Evolutionary conservation across 2,113 vertebrate genomes (phyloP), one percentile per base, ranked within the genome.

Genomic region (Mormyrus iriodes): DNA sequence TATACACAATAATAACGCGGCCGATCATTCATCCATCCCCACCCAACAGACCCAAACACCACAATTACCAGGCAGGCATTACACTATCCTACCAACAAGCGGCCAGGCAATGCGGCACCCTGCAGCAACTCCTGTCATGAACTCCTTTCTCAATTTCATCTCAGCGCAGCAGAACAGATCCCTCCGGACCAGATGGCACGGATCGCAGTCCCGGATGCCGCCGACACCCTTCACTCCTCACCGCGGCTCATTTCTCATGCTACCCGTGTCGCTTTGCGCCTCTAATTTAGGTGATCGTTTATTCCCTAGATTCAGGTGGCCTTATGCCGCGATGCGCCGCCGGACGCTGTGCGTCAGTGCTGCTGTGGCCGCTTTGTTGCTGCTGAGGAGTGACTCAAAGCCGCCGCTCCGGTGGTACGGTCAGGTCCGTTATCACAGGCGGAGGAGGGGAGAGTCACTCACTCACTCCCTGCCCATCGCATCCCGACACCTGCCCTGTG

Each of bases 61-160:
- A 91, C 90, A 92, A 94, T 93, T 82, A 93, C 91, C 92, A 93
- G 90, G 90, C 92, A 93, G 93, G 90, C 93, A 92, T 93, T 92
- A 93, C 93, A 92, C 93, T 91, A 92, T 93, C 92, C 93, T 90
- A 92, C 93, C 93, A 90, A 90, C 92, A 93, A 92, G 93, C 91
- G 93, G 91, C 93, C 91, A 94, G 94, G 95, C 96, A 94, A 95
- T 97, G 97, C 97, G 96, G 96, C 96, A 96, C 93, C 95, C 95
- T 96, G 96, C 95, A 96, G 95, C 96, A 94, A 93, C 93, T 94
- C 94, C 93, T 93, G 93, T 89, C 92, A 91, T 86, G 92, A 76
- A 92, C 94, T 93, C 92, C 94, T 92, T 92, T 91, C 92, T 92
- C 65, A 88, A 89, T 89, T 24, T 84, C 44, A 84, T 84, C 44